phyloP scores from a whole-genome alignment of 2,113 vertebrate genomes.

The Sinocyclocheilus anshuiensis region DNA sequence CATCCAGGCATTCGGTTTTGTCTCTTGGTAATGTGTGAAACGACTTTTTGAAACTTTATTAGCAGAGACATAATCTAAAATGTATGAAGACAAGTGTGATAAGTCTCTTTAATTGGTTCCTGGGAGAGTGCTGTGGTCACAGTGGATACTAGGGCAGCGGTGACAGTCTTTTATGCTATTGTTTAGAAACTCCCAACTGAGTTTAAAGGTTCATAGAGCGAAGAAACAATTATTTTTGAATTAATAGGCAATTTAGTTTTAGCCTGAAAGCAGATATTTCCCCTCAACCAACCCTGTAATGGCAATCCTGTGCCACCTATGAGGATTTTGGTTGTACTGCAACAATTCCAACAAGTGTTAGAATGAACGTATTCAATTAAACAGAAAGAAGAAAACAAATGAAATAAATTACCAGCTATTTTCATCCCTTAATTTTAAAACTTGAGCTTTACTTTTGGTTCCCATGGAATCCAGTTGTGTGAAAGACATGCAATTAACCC shows the following conservation, averaged over 20 bases:
- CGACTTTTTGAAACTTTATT: slow-evolving; percentile 24
- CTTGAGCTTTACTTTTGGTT: neutral
- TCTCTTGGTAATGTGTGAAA: slow-evolving; percentile 15
- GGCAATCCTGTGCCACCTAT: neutral
- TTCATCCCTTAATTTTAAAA: neutral
- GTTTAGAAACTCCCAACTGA: slow-evolving; percentile 1
- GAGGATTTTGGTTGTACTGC: neutral
- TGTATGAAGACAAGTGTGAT: slow-evolving; percentile 8
- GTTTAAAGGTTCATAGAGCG: neutral
- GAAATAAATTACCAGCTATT: neutral
- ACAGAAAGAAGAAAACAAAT: neutral
- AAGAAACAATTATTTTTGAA: neutral
- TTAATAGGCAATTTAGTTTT: neutral
- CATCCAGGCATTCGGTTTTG: slow-evolving; percentile 9
- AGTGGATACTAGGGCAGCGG: neutral
- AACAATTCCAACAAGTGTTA: neutral
- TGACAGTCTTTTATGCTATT: slow-evolving; percentile 20
- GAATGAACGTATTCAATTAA: neutral
- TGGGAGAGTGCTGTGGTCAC: neutral
- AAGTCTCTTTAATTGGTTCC: slow-evolving; percentile 27
- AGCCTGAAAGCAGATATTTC: neutral
- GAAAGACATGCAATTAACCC: slow-evolving; percentile 1
- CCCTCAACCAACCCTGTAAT: neutral
- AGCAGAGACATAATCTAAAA: slow-evolving; percentile 21
- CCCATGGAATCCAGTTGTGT: neutral